Percentiles rank a stretch among this genome's conserved stretches.
phyloP scores from a whole-genome alignment of 2,888 invertebrate genomes.

The Labia minor region DNA sequence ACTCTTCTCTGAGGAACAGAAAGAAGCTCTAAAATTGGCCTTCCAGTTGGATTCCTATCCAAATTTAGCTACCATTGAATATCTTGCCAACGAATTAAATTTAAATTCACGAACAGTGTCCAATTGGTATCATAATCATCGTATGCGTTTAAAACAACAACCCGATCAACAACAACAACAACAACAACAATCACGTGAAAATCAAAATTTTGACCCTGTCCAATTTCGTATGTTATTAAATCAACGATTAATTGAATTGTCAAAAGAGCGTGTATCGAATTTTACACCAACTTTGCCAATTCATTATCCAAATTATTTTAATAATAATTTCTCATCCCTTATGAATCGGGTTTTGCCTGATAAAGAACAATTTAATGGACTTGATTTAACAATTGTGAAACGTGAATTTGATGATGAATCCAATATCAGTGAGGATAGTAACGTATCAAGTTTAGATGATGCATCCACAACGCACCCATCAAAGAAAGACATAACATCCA shows the following conservation, averaged over 20 bases:
- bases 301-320: constrained; percentile 65
- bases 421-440: constrained; percentile 58
- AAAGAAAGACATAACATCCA: constrained; percentile 27
- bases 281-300: constrained; percentile 49
- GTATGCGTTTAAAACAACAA: constrained; percentile 93
- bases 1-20: constrained; percentile 95
- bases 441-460: constrained; percentile 34
- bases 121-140: constrained; percentile 99
- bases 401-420: constrained; percentile 63
- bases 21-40: constrained; percentile 86
- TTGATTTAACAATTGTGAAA: constrained; percentile 81
- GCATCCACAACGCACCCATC: constrained; percentile 24
- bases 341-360: constrained; percentile 55
- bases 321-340: constrained; percentile 62
- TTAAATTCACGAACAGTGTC: constrained; percentile 92
- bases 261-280: constrained; percentile 72
- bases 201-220: constrained; percentile 73
- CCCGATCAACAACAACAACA: constrained; percentile 24
- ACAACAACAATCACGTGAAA: constrained; percentile 35
- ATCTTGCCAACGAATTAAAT: constrained; percentile 80
- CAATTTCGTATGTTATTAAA: constrained; percentile 81
- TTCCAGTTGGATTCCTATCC: constrained; percentile 96
- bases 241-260: constrained; percentile 77
- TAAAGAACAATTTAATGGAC: constrained; percentile 71
- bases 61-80: constrained; percentile 90